Evolutionary conservation across 1,140 invertebrate species (phyloP), one percentile per base, ranked within the genome.

Genomic region (Elymnias hypermnestra): DNA sequence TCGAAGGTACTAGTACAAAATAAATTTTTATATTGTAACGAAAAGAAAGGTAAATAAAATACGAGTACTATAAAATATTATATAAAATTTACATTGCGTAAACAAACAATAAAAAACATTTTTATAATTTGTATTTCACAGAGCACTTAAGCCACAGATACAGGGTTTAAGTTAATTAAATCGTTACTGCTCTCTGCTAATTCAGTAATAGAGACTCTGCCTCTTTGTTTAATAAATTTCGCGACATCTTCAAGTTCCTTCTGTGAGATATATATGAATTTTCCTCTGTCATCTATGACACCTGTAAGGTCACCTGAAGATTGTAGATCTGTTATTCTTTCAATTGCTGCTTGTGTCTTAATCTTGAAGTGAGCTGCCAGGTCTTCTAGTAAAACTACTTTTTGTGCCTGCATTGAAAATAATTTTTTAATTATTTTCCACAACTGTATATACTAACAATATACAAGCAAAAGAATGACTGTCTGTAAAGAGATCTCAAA

Each of bases 281-380:
- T 99, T 14, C 98, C 98, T 58, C 98, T 89, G 76, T 99, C 98
- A 76, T 99, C 98, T 63, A 99, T 96, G 2, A 99, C 98, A 7
- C 98, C 98, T 14, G 94, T 95, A 7, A 97, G 83, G 28, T 87
- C 89, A 25, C 94, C 95, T 57, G 94, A 91, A 3, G 90, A 86
- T 64, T 97, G 93, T 17, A 99, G 88, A 31, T 93, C 91, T 51
- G 95, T 91, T 41, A 99, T 93, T 55, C 97, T 90, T 57, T 96
- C 92, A 61, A 97, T 94, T 1, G 90, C 91, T 25, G 90, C 92
- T 76, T 96, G 93, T 10, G 97, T 98, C 87, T 97, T 98, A n/a
- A 99, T 68, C 63, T 94, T 94, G 71, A 99, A 99, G 59, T 94
- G 91, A 2, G 92, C 91, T 12, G 97, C 97, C 13, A 99, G 82